Evolutionary conservation across 1,140 invertebrate genomes (phyloP).

Genomic region (Thaumatotibia leucotreta): DNA sequence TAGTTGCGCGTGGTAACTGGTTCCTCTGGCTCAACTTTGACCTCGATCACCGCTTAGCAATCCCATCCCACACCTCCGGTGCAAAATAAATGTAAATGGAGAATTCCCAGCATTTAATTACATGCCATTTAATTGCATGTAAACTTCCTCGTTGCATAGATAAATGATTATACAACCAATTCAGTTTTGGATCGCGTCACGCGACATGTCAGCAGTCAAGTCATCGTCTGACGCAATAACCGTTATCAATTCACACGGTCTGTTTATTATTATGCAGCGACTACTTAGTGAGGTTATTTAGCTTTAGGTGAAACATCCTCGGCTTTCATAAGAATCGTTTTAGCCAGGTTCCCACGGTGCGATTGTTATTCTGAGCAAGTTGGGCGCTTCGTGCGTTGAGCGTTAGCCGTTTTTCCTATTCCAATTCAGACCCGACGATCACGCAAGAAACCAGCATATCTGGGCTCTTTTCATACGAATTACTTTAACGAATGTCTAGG

Average conservation of each 20-base stretch:
- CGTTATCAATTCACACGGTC: slow-evolving; percentile 42
- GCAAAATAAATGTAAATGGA: neutral
- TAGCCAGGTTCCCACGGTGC: slow-evolving; percentile 59
- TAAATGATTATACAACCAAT: slow-evolving; percentile 2
- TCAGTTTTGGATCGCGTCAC: slow-evolving; percentile 1
- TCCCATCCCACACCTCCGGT: neutral
- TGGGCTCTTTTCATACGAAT: too few relatives aligned
- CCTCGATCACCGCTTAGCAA: neutral
- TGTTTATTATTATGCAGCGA: slow-evolving; percentile 33
- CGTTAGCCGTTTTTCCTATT: neutral
- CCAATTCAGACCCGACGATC: neutral
- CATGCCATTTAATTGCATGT: neutral
- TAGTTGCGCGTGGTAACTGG: neutral
- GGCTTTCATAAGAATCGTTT: slow-evolving; percentile 58
- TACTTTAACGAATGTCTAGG: too few relatives aligned
- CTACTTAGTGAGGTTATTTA: slow-evolving; percentile 32
- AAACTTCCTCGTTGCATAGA: neutral
- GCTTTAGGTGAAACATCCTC: slow-evolving; percentile 40
- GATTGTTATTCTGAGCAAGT: slow-evolving; percentile 58
- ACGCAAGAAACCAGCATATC: neutral
- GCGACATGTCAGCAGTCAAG: neutral
- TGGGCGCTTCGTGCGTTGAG: slow-evolving; percentile 50
- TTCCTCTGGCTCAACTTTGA: neutral
- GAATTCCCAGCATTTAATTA: neutral
- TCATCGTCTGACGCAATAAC: slow-evolving; percentile 34